Conservation (phyloP, 2,888 invertebrate species). For the Plagodis dolabraria region DNA sequence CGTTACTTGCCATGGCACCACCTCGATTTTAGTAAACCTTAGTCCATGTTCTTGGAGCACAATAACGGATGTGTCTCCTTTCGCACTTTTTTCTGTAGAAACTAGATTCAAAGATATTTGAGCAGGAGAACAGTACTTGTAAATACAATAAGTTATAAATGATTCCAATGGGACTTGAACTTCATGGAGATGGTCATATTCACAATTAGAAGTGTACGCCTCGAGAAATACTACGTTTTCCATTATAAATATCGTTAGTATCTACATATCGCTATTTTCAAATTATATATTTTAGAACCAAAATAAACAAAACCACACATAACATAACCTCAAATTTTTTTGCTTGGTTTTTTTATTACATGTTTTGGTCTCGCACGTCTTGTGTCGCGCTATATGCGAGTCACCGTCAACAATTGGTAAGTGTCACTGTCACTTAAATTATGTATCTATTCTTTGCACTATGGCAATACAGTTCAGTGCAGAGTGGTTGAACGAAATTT, state of each 20-base stretch:
- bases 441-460: too few species aligned
- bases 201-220: constrained; percentile 47
- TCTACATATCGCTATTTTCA: too few species aligned
- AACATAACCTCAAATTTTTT: too few species aligned
- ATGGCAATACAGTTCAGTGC: too few species aligned
- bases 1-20: constrained; percentile 77
- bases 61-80: constrained; percentile 39
- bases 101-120: constrained; percentile 73
- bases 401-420: too few species aligned
- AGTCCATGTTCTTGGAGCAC: constrained; percentile 54
- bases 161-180: constrained; percentile 84
- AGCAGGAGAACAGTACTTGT: constrained; percentile 83
- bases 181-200: constrained; percentile 42
- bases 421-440: too few species aligned
- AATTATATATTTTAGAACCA: too few species aligned
- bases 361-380: too few species aligned
- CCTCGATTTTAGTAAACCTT: constrained; percentile 50
- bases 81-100: constrained; percentile 42
- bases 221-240: constrained; percentile 54
- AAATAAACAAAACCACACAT: too few species aligned
- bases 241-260: background rate
- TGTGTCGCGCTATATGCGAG: too few species aligned
- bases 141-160: constrained; percentile 85
- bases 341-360: too few species aligned
- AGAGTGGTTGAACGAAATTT: too few species aligned